These are phyloP conservation scores for Marmota flaviventris DNA, from an alignment of 2,113 vertebrate genomes.

Conservation along the genomic window DNA sequence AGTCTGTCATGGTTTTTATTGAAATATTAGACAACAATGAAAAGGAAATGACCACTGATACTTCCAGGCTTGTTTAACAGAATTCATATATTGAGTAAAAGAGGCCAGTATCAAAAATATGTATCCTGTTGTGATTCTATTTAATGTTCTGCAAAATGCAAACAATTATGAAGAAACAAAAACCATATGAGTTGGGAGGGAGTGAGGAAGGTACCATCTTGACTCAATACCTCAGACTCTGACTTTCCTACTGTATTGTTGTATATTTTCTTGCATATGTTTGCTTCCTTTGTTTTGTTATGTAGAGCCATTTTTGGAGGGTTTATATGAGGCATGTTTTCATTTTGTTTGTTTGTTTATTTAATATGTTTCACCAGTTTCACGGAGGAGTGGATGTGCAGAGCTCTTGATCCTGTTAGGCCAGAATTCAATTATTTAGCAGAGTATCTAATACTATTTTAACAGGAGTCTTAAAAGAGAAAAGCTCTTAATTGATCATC, in stretches of 20 bases:
- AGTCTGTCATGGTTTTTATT: background rate
- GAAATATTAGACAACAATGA: background rate
- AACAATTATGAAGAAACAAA: background rate
- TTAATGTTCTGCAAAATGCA: background rate
- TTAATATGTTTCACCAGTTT: background rate
- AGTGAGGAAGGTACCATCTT: accelerated
- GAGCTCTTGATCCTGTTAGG: background rate
- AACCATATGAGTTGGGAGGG: no score
- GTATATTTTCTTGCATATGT: background rate
- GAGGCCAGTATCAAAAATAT: background rate
- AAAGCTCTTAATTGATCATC: background rate
- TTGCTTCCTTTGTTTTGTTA: background rate
- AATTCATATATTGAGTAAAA: background rate
- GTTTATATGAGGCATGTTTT: background rate
- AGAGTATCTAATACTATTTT: background rate
- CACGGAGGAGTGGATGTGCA: background rate
- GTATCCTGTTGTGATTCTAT: background rate
- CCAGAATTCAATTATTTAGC: background rate
- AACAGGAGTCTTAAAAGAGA: background rate
- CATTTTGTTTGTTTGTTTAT: background rate
- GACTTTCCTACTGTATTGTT: background rate
- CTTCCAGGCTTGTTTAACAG: background rate
- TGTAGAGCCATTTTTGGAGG: background rate
- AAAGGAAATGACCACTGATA: background rate
- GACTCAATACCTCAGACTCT: background rate